Evolutionary conservation across 1,140 invertebrate genomes (phyloP).

Genomic region (Stratiolaelaps scimitus): DNA sequence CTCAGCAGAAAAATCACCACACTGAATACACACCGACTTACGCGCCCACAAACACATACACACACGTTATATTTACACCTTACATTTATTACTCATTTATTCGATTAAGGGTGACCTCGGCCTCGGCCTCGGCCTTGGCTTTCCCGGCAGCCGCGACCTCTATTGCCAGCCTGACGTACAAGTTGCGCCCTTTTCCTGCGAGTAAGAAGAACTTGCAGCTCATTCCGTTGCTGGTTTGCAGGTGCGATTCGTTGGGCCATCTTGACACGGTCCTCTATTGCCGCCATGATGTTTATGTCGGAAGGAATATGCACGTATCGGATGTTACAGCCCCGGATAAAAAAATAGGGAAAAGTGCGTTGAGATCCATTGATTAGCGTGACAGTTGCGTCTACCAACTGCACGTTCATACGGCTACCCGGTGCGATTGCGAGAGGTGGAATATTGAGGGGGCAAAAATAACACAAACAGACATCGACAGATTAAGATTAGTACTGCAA

Average conservation of each 20-base stretch:
- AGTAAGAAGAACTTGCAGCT: background rate
- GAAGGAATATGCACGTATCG: constrained; percentile 54
- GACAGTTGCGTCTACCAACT: constrained; percentile 50
- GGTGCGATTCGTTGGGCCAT: background rate
- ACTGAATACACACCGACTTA: too few relatives aligned
- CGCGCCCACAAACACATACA: too few relatives aligned
- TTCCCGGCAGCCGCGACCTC: too few relatives aligned
- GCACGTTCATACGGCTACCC: constrained; percentile 54
- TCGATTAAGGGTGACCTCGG: background rate
- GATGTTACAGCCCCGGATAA: constrained; percentile 52
- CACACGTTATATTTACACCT: too few relatives aligned
- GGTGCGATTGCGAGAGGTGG: too few relatives aligned
- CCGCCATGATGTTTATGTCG: constrained; percentile 43
- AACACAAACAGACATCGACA: too few relatives aligned
- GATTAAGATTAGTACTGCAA: too few relatives aligned
- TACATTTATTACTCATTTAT: too few relatives aligned
- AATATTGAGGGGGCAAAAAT: too few relatives aligned
- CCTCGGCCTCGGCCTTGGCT: too few relatives aligned
- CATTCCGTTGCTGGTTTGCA: background rate
- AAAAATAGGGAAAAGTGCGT: constrained; percentile 46
- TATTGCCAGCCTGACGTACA: background rate
- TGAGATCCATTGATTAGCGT: constrained; percentile 46
- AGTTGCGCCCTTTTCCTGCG: background rate
- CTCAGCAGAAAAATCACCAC: too few relatives aligned
- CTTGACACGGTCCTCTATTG: background rate